Evolutionary conservation across 30 jellyfish, hydroid and myxozoan species (phyloP), one percentile per base, ranked within the genome.

Genomic region (Morbakka virulenta): DNA sequence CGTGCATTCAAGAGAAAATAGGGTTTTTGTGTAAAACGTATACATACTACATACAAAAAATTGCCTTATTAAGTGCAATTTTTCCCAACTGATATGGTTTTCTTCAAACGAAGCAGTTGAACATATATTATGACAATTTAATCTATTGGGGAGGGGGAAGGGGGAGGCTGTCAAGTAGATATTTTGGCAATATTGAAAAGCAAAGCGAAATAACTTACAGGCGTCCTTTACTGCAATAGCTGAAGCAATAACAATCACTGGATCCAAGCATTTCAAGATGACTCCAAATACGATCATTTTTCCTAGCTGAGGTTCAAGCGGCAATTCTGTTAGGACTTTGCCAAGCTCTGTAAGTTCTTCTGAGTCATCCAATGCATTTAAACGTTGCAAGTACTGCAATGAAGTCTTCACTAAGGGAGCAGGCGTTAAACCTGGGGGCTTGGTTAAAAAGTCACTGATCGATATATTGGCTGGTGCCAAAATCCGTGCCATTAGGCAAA

Each of bases 321-420:
- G 95, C 49, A 89, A 85, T 67, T 89, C 97, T 11, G 83, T 94
- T 36, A 89, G 77, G 2, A 89, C 35, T 68, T 89, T 89, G 14
- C 97, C 97, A 20, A 89, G 84, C 32, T 82, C 97, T n/a, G 97
- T 89, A 31, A 89, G 72, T 50, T 89, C 97, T 62, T 89, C 97
- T 20, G 83, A 87, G 4, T 89, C 97, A 52, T 89, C 97, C 65
- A 89, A 57, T 23, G 97, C 97, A 83, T 91, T 87, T 50, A 89
- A 82, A 14, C 95, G 21, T 62, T 89, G 77, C 67, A 89, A 52
- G 62, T 82, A 26, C 28, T 86, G 47, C 23, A 89, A 74, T 0
- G 97, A 89, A 30, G 78, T 89, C 28, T 90, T 82, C 0, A 83
- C 83, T 94, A 89, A 82, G 82, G 83, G 62, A 62, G 17, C 77